These are phyloP conservation scores for Ischnus inquisitorius DNA, from an alignment of 2,888 invertebrate species.

Conservation along the genomic window DNA sequence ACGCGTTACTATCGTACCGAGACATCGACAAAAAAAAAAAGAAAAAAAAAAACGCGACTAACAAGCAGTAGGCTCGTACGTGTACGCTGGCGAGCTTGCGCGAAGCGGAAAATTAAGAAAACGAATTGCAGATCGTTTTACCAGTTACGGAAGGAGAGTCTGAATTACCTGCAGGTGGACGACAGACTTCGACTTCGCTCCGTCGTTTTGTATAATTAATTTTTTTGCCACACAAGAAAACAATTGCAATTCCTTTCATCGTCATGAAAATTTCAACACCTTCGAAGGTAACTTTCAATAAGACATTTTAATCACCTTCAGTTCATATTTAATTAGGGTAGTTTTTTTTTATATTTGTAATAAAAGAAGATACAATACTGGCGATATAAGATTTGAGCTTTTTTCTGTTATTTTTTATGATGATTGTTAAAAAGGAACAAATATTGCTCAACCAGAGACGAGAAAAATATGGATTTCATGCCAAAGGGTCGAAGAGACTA, in stretches of 20 bases:
- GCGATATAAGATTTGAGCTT: background rate
- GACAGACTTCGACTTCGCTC: slow-evolving; percentile 12
- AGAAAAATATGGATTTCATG: background rate
- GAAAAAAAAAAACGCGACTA: slow-evolving; percentile 50
- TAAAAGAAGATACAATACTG: background rate
- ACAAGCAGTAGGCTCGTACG: slow-evolving; percentile 43
- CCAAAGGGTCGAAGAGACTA: background rate
- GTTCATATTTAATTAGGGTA: background rate
- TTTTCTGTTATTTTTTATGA: no score
- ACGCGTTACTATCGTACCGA: slow-evolving; percentile 65
- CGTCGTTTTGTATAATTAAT: slow-evolving; percentile 35
- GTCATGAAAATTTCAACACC: background rate
- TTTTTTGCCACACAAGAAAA: slow-evolving; percentile 1
- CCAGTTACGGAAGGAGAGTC: slow-evolving; percentile 1
- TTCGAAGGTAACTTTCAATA: background rate
- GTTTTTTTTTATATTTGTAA: no score
- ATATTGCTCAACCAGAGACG: background rate
- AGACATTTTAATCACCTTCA: background rate
- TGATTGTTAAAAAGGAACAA: no score
- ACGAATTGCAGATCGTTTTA: slow-evolving; percentile 61
- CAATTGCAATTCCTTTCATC: background rate
- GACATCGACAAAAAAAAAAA: slow-evolving; percentile 41
- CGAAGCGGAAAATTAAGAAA: slow-evolving; percentile 58
- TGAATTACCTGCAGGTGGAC: slow-evolving; percentile 43
- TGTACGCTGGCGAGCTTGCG: slow-evolving; percentile 10